Conservation (phyloP, 1,140 invertebrate species). For the Cephus cinctus region DNA sequence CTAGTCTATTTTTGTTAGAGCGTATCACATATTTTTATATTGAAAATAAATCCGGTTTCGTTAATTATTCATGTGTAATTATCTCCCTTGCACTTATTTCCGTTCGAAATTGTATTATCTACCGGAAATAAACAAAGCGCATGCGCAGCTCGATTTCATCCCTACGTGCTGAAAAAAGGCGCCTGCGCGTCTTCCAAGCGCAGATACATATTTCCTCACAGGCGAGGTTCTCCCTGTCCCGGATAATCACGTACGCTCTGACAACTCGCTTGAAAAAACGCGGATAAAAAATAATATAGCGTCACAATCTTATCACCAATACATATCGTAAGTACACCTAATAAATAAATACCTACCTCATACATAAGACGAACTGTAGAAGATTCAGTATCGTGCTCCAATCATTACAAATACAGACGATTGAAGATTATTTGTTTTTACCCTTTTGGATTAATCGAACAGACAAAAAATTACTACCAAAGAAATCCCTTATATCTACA, state of each 20-base stretch:
- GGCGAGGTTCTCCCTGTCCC: constrained; percentile 34
- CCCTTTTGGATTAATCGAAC: too few species aligned
- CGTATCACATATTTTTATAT: too few species aligned
- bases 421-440: too few species aligned
- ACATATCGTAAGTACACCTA: constrained; percentile 24
- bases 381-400: too few species aligned
- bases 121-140: not conserved
- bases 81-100: too few species aligned
- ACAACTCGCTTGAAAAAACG: constrained; percentile 18
- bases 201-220: constrained; percentile 36
- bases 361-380: too few species aligned
- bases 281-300: constrained; percentile 12
- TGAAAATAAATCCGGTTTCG: too few species aligned
- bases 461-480: not conserved
- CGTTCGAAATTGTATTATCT: not conserved
- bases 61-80: too few species aligned
- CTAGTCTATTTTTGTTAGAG: too few species aligned
- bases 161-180: constrained; percentile 19
- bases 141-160: not conserved
- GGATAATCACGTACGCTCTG: constrained; percentile 25
- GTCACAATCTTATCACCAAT: constrained; percentile 1
- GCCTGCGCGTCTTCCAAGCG: constrained; percentile 39
- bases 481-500: not conserved
- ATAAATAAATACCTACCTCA: not conserved
- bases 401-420: too few species aligned